Conservation (phyloP, 2,888 invertebrate species). For the Herminia tarsipennalis region DNA sequence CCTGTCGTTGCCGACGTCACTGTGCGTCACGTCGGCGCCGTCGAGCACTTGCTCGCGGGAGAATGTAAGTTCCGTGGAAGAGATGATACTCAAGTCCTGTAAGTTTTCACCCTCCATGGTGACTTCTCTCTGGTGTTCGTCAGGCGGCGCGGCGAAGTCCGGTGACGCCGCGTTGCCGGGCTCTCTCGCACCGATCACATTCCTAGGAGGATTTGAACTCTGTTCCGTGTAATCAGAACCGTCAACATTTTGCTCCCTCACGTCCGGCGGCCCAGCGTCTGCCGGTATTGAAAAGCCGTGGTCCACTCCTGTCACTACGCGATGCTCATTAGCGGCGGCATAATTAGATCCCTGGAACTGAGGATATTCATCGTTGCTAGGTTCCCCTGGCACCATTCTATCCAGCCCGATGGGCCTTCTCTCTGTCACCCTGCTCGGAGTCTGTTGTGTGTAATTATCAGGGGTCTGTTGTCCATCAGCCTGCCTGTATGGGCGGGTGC, state of each 20-base stretch:
- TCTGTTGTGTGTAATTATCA: slow-evolving; percentile 64
- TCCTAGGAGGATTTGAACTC: slow-evolving; percentile 57
- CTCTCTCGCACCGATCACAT: slow-evolving; percentile 61
- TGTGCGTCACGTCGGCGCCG: slow-evolving; percentile 69
- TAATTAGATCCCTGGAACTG: slow-evolving; percentile 68
- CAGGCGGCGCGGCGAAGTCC: slow-evolving; percentile 57
- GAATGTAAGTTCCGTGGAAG: slow-evolving; percentile 65
- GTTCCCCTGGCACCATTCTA: slow-evolving; percentile 87
- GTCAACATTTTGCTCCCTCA: slow-evolving; percentile 76
- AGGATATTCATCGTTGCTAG: slow-evolving; percentile 79
- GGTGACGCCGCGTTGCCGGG: slow-evolving; percentile 51
- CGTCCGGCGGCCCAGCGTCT: slow-evolving; percentile 64
- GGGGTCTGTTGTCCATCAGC: slow-evolving; percentile 76
- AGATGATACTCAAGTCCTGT: slow-evolving; percentile 72
- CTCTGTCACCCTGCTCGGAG: slow-evolving; percentile 55
- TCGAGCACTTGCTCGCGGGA: slow-evolving; percentile 82
- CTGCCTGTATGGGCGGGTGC: slow-evolving; percentile 69
- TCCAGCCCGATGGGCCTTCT: slow-evolving; percentile 84
- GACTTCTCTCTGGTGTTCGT: slow-evolving; percentile 81
- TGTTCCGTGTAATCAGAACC: slow-evolving; percentile 77
- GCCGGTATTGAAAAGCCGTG: slow-evolving; percentile 63
- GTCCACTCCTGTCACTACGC: slow-evolving; percentile 86
- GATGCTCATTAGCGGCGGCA: slow-evolving; percentile 68
- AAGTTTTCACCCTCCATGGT: slow-evolving; percentile 87
- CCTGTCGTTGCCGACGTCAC: slow-evolving; percentile 51